Evolutionary conservation across 2,888 invertebrate species (phyloP), one percentile per base, ranked within the genome.

Genomic region (Pandemis cinnamomeana): DNA sequence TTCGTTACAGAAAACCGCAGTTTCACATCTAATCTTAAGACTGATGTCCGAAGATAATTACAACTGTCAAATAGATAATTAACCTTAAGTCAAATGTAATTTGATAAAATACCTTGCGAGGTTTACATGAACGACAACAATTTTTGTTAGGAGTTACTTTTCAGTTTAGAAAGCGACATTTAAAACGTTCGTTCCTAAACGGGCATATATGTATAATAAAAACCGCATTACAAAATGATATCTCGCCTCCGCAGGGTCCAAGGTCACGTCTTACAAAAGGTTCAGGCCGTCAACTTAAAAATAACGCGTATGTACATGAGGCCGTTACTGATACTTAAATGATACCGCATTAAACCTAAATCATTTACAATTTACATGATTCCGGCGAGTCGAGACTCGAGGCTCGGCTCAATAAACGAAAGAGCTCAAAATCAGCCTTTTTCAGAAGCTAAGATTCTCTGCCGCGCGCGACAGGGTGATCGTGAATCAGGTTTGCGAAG

Each of bases 401-500:
- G 67, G 63, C 75, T 63, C 42, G 51, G 51, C 67, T 67, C 69
- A 55, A 44, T 36, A 74, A 76, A 71, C 55, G 67, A 77, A 77
- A 71, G 71, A 75, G 77, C 79, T 78, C 77, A 79, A 73, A 72
- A 68, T 72, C 68, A 75, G 77, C 76, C 79, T 80, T 78, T 76
- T 67, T 74, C 86, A 93, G 85, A 92, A 93, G 84, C 87, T 89
- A 80, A 92, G 85, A 71, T 86, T 81, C 80, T 92, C 92, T 88
- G 91, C 84, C 92, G 88, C 81, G 53, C 78, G 78, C 72, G 91
- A 87, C 91, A 93, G 92, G 81, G 83, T 86, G 63, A 92, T 88
- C 77, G 89, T 89, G 80, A 91, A 94, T 95, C 95, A 92, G 80
- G 94, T 94, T 84, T 92, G 92, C 82, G 92, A 89, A 51, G 92